These are phyloP conservation scores for Dynastes maya DNA, from an alignment of 2,888 invertebrate species.

Conservation along the genomic window DNA sequence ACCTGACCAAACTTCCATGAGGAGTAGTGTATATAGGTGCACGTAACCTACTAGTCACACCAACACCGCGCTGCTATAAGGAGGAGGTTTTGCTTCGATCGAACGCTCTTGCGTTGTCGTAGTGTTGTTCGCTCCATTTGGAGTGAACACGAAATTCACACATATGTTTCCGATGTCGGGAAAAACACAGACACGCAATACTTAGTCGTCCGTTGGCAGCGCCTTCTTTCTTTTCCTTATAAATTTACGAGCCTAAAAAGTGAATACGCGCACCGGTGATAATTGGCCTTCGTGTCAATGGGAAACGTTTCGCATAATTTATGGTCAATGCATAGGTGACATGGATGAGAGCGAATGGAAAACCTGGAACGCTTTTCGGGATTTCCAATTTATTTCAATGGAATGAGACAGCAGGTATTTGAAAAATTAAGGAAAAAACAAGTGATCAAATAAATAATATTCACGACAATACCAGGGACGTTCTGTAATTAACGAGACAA, in stretches of 20 bases:
- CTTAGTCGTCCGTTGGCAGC: conserved; percentile 3
- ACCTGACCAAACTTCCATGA: too few species aligned
- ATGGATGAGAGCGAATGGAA: background rate
- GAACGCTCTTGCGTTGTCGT: conserved; percentile 27
- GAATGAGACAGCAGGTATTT: too few species aligned
- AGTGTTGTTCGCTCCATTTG: conserved; percentile 49
- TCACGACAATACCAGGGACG: too few species aligned
- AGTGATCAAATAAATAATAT: too few species aligned
- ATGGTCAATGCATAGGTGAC: background rate
- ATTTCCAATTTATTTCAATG: background rate
- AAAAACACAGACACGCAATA: conserved; percentile 31
- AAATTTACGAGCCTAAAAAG: conserved; percentile 14
- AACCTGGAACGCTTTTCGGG: background rate
- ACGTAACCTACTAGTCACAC: conserved; percentile 30
- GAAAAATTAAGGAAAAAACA: too few species aligned
- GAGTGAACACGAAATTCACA: conserved; percentile 38
- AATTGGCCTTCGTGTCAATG: conserved; percentile 17
- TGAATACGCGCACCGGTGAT: conserved; percentile 17
- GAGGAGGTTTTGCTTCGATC: conserved; percentile 24
- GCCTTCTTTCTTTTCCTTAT: conserved; percentile 8
- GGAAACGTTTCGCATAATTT: background rate
- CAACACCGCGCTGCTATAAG: conserved; percentile 6
- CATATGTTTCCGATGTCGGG: conserved; percentile 12
- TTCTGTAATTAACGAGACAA: too few species aligned
- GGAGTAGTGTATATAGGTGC: background rate